Base-by-base conservation (phyloP, 2,113 vertebrate genomes). In the Podiceps cristatus region DNA sequence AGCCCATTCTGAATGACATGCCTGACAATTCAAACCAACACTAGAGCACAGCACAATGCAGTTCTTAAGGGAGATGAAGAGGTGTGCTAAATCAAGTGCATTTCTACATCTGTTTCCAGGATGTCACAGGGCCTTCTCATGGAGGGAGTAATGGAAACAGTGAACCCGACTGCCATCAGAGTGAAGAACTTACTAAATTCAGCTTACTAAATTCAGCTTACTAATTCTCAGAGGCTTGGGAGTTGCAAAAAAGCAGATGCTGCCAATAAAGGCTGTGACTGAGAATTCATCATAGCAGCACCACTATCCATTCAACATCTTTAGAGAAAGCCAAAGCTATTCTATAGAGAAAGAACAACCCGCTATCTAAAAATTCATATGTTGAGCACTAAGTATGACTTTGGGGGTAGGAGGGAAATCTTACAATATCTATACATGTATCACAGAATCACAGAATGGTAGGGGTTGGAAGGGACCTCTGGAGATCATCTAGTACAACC, bases 81-180 rank as follows among this genome's bases (percentile, higher is more conserved):
- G 13, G 44, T 0, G 0, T 64, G 27, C 37, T 58, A 50, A 75
- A 40, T 33, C 11, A 49, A 84, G 16, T 18, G 31, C 44, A 64
- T 6, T 64, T 64, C 44, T 68, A 63, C 23, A 27, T 63, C 31
- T 73, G 5, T n/a, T 68, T 95, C 63, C n/a, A 73, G 31, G n/a
- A 53, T 60, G 31, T 62, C 33, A 19, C 2, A 85, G 35, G 25
- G 8, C 28, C 25, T 88, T 77, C 3, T 47, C 31, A 37, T 17
- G 19, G 33, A 16, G 0, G 0, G 5, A 62, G 23, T 22, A 62
- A 76, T 50, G 22, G 63, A 76, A 84, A 66, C 15, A 7, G 0
- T 33, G 60, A 64, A 60, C 22, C 22, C 76, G 29, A 53, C 5
- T 18, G 24, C 14, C 3, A 12, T n/a, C 37, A 69, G 10, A 44